phyloP scores from a whole-genome alignment of 2,888 invertebrate species.

The Clanis bilineata region DNA sequence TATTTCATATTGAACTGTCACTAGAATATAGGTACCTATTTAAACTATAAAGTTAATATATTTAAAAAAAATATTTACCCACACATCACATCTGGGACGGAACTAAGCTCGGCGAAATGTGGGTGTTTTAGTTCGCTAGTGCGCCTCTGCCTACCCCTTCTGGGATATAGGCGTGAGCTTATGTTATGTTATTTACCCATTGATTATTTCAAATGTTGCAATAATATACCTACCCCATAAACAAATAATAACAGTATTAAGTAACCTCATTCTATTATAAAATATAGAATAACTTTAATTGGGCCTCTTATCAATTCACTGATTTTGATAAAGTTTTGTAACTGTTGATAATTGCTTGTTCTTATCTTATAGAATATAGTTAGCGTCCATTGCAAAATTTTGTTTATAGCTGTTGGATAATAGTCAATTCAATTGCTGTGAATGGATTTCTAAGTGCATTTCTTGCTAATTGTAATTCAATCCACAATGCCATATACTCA shows the following conservation, averaged over 20 bases:
- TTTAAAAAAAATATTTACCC: no score
- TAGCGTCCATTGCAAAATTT: neutral
- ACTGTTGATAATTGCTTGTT: neutral
- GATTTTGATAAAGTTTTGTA: conserved; percentile 1
- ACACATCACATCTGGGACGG: no score
- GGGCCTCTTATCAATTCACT: neutral
- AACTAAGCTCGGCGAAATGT: no score
- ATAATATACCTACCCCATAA: no score
- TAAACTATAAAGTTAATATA: no score
- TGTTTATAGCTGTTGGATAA: neutral
- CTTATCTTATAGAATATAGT: neutral
- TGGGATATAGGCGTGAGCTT: no score
- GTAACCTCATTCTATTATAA: neutral
- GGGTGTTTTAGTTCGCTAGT: no score
- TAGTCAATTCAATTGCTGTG: neutral
- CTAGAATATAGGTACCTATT: no score
- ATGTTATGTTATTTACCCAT: no score
- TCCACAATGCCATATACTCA: neutral
- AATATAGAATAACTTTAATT: neutral
- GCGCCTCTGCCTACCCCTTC: no score
- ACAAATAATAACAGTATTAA: no score
- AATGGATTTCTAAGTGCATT: conserved; percentile 1
- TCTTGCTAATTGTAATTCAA: neutral
- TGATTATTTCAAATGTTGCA: no score
- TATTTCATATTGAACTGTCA: neutral